Base-by-base conservation (phyloP, 2,113 vertebrate genomes). In the Hydrolagus affinis region DNA sequence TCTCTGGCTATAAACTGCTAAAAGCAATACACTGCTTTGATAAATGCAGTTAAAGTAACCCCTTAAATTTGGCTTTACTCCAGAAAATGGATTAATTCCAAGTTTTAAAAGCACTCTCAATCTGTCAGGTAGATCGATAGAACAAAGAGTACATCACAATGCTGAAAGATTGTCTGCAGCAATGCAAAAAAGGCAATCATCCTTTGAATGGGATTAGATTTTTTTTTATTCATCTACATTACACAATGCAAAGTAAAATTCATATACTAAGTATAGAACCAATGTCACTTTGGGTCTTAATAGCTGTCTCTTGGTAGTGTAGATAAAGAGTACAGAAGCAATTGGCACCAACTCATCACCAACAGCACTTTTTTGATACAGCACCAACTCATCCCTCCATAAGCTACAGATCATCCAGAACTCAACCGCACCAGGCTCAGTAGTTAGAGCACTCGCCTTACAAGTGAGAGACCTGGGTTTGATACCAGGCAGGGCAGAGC, bases 131-230 rank as follows among this genome's bases (percentile, higher is more conserved):
- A 83, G 66, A 83, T 83, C 25, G 15, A 83, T 83, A 62, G 12
- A 30, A 62, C 77, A 83, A 83, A 83, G 77, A 30, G 19, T 66
- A 66, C 77, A 83, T 32, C 77, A 83, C 64, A 80, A 83, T 83
- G 77, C 77, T 66, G 77, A 30, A 66, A 83, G 77, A 66, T 30
- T 83, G 23, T 8, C 4, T 83, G 25, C 59, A 19, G 30, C 60
- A 83, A 78, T 62, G 57, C 11, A 62, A 0, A 60, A n/a, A 2
- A 4, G n/a, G 21, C 76, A 78, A 78, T 62, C 76, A 78, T 59
- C 76, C n/a, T 83, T 66, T 10, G 25, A 83, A 28, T 19, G 15
- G 60, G 60, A 83, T 10, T 66, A 8, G 57, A 62, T 62, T 80
- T 25, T 64, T 25, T 80, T 80, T 62, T 80, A 60, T 80, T 80